Percentiles rank a stretch among this genome's conserved stretches.
Evolutionary conservation across 2,888 invertebrate species (phyloP).

Genomic region (Machimus rusticus): DNA sequence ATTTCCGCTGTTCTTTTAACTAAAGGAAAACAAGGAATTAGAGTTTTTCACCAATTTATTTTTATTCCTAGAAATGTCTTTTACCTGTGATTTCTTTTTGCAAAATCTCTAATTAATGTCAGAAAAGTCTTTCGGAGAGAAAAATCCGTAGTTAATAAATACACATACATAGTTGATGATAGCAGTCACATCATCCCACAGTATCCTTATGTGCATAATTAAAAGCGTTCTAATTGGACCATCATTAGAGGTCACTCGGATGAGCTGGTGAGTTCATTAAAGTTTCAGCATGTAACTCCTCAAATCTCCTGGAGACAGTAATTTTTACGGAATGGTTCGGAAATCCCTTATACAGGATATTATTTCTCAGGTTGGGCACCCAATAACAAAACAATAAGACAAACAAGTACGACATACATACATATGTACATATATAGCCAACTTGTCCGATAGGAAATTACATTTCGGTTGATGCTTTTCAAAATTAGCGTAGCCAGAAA

Average conservation of each 20-base stretch:
- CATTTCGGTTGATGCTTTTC: background rate
- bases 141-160: background rate
- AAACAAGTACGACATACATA: background rate
- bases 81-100: background rate
- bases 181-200: background rate
- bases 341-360: background rate
- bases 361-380: background rate
- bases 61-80: background rate
- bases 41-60: background rate
- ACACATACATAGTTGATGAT: background rate
- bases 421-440: background rate
- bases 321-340: background rate
- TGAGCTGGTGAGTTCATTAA: background rate
- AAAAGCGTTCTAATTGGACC: background rate
- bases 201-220: background rate
- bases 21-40: background rate
- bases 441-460: background rate
- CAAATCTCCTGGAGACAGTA: background rate
- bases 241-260: background rate
- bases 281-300: background rate
- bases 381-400: background rate
- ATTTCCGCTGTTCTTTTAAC: too few species aligned
- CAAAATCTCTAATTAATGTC: background rate
- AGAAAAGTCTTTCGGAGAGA: background rate
- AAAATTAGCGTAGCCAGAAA: conserved; percentile 11